Evolutionary conservation across 2,797 vertebrate genomes (phyloP), one percentile per base, ranked within the genome.

Genomic region (Cossypha polioptera): DNA sequence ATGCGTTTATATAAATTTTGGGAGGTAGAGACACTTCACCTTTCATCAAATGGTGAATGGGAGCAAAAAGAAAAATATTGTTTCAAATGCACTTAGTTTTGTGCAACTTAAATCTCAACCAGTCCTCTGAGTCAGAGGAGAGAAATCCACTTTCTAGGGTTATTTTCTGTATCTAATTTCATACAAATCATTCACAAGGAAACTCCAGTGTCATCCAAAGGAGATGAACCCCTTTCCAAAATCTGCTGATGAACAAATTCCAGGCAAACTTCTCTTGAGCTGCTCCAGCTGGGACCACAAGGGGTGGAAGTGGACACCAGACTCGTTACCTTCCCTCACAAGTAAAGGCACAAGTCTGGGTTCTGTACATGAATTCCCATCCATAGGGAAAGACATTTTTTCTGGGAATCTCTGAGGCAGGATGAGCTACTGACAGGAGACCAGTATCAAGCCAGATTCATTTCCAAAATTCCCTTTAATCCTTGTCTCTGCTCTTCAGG

Each of bases 321-420:
- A 47, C 20, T 43, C 5, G 3, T n/a, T 31, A 19, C 58, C 63
- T 35, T 54, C 25, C 9, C 22, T 16, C 3, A 0, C n/a, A 73
- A 36, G 35, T 9, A 13, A 38, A 24, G 26, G 5, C 15, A 69
- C 0, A 0, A 50, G 1, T 5, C 2, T 13, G 17, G 17, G 26
- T 90, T 45, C n/a, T 29, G 5, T 18, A 59, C 80, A 43, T 28
- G 3, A 71, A 63, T 54, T 79, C 40, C 4, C 36, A 33, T 1
- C 8, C 11, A 43, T 13, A 51, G 0, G 31, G 48, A 76, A 36
- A 69, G 9, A 9, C 4, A 47, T 48, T 42, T 80, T 79, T 59
- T 67, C 51, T 54, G 75, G 74, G 90, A 92, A 55, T 24, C 68
- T 68, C 43, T 10, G 28, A 89, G 50, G 33, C 9, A 16, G 33